Evolutionary conservation across 2,888 invertebrate genomes (phyloP), one percentile per base, ranked within the genome.

Genomic region (Sycophila texana): DNA sequence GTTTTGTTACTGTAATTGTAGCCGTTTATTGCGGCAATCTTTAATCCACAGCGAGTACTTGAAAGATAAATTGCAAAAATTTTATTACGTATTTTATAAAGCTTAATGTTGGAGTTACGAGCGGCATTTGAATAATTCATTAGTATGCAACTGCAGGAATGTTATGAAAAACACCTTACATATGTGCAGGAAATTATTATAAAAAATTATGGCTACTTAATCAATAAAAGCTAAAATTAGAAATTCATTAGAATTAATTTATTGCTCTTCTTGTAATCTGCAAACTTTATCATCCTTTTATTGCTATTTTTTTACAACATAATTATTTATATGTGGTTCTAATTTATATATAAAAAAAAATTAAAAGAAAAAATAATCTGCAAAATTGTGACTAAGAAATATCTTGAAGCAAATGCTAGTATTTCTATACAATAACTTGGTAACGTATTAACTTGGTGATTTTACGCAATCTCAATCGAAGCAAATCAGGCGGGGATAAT

Each of bases 51-150:
- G 53, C 4, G n/a, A 12, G 53, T 16, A 53, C 0, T 16, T 53
- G 53, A 16, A 53, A 14, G n/a, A 14, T n/a, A 53, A 53, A 14
- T 16, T 53, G 53, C 53, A 53, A 53, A 53, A 53, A 53, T 53
- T 53, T 53, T 53, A 53, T n/a, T 16, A 16, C 13, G 14, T 22
- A 14, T 3, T 22, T 58, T 58, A 22, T 58, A 58, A 20, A 13
- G 13, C 13, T n/a, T n/a, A 66, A n/a, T 16, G 49, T 22, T 18
- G 2, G 47, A 20, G 65, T 49, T 20, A 66, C 65, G 20, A 20
- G 22, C n/a, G 4, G 18, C 49, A 13, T 51, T 72, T 72, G 51
- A 72, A 72, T 72, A 61, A 72, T 72, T 60, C 71, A 72, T 72
- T 26, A 57, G 70, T 47, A 20, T 14, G 20, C 20, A 55, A 12